Base-by-base conservation (phyloP, 2,797 vertebrate genomes). In the Lepilemur septentrionalis region DNA sequence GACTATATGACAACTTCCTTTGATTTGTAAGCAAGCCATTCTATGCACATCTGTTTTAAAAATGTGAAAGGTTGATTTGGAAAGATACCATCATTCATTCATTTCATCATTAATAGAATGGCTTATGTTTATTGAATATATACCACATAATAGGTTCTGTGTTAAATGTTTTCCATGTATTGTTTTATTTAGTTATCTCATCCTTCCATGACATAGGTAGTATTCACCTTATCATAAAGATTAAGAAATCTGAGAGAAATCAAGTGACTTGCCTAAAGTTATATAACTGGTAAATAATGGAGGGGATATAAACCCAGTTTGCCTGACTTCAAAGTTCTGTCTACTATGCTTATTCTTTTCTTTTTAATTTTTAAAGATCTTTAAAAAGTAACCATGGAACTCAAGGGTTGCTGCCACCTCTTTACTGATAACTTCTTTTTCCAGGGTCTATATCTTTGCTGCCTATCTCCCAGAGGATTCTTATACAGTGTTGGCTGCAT, bases 281-380 rank as follows among this genome's bases (percentile, higher is more conserved):
- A 35, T 22, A 30, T 43, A 72, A 12, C 38, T 88, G 57, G 22
- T 83, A 65, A 32, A 4, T 84, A 87, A 50, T 75, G n/a, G 32
- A 83, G 2, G 88, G 13, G 23, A 18, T 79, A 78, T 70, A 81
- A 94, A 72, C 20, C 59, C 48, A n/a, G 2, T 85, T 75, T 80
- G 38, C 23, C 14, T 96, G 17, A 80, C 70, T 55, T 82, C 50
- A 41, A 20, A 79, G 48, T 35, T 93, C 43, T 92, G 76, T 76
- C 78, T 86, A 12, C 32, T 65, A 23, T 59, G 5, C 30, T 23
- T 73, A 30, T 92, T 87, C 5, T 91, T 90, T 95, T 63, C 38
- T 85, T 96, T 69, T 38, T 85, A 82, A 87, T 78, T 55, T 97
- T 46, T 95, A 75, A 6, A 93, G 93, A 85, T 91, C 32, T 91